Evolutionary conservation across 2,888 invertebrate species (phyloP).

Genomic region (Barypeithes pellucidus): DNA sequence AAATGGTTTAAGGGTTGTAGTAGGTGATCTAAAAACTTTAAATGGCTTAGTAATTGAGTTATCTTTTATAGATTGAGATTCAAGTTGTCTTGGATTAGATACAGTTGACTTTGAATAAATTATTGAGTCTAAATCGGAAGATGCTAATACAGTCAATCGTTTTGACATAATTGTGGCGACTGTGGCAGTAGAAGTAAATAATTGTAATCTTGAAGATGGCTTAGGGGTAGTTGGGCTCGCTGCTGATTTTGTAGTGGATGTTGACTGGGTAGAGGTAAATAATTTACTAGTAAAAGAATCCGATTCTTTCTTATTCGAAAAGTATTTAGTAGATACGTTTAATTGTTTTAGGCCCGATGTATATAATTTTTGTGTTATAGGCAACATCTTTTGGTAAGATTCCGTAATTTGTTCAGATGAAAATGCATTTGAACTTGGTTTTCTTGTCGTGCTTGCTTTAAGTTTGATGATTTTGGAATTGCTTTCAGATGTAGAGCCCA

Average conservation of each 20-base stretch:
- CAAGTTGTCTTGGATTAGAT: not conserved
- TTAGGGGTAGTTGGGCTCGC: not conserved
- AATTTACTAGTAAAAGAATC: not conserved
- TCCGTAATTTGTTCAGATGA: not conserved
- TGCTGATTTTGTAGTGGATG: not conserved
- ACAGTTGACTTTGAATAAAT: no score
- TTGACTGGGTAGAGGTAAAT: not conserved
- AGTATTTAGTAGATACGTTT: not conserved
- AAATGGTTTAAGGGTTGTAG: no score
- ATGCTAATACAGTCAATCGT: no score
- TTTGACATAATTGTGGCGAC: no score
- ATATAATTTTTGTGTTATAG: not conserved
- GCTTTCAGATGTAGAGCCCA: not conserved
- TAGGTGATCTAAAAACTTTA: not conserved
- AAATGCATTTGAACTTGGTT: not conserved
- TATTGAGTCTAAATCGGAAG: no score
- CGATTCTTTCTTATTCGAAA: not conserved
- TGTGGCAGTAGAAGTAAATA: not conserved
- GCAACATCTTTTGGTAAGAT: not conserved
- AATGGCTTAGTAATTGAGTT: constrained; percentile 6
- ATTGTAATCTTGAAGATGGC: not conserved
- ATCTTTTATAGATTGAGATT: not conserved
- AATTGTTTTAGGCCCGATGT: not conserved
- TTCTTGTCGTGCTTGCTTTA: not conserved
- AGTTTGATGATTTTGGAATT: not conserved